Conservation (phyloP, 1,140 invertebrate species). For the Zaprionus vittiger region DNA sequence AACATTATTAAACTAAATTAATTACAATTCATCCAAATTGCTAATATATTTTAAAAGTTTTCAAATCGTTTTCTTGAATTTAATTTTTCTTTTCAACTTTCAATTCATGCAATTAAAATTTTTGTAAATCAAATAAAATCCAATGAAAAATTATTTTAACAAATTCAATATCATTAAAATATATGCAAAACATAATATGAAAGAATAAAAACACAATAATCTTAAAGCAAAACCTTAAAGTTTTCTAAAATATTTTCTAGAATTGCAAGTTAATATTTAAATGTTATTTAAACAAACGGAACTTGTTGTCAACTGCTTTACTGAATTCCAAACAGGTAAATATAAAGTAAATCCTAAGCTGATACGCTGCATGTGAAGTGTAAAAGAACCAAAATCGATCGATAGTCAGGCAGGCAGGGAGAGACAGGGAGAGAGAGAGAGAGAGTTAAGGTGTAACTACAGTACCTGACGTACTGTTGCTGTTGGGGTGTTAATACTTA, state of each 20-base stretch:
- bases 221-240: background rate
- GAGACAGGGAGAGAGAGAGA: background rate
- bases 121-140: background rate
- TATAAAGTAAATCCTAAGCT: background rate
- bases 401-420: background rate
- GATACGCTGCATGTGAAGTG: background rate
- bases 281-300: background rate
- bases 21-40: no score
- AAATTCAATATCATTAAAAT: background rate
- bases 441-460: conserved; percentile 41
- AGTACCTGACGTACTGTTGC: conserved; percentile 33
- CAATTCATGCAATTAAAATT: background rate
- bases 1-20: no score
- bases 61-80: background rate
- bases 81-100: background rate
- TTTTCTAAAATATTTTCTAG: background rate
- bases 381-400: background rate
- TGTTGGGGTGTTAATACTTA: conserved; percentile 75
- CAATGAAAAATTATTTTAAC: background rate
- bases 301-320: background rate
- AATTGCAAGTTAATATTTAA: background rate
- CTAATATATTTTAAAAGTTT: no score
- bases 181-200: background rate
- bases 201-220: background rate
- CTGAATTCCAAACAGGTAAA: conserved; percentile 5